Evolutionary conservation across 2,113 vertebrate genomes (phyloP).

Genomic region (Myiagra hebetior): DNA sequence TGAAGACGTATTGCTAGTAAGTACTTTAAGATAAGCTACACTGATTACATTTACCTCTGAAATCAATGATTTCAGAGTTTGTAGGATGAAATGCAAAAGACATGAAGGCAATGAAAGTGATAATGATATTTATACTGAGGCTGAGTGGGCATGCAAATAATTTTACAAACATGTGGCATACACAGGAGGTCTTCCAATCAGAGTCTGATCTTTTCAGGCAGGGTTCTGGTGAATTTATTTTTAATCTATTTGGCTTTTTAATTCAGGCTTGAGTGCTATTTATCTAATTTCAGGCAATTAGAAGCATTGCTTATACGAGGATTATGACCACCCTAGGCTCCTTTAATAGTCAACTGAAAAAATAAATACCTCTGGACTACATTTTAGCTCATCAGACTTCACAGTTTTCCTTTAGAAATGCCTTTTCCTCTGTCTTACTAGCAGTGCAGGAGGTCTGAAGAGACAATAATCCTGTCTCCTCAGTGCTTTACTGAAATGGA

Average conservation of each 20-base stretch:
- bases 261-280: background rate
- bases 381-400: background rate
- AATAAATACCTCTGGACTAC: background rate
- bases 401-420: background rate
- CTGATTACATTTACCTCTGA: background rate
- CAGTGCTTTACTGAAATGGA: background rate
- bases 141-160: background rate
- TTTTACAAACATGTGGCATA: background rate
- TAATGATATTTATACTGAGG: background rate
- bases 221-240: constrained; percentile 6
- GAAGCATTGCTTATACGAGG: background rate
- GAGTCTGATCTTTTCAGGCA: background rate
- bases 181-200: background rate
- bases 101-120: background rate
- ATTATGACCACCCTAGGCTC: background rate
- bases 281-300: constrained; percentile 34
- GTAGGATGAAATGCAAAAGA: background rate
- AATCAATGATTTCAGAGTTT: background rate
- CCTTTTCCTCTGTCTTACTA: background rate
- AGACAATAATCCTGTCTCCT: background rate
- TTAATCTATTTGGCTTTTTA: constrained; percentile 2
- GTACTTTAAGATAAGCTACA: background rate
- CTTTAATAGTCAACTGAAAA: background rate
- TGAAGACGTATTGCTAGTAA: background rate
- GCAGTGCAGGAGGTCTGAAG: background rate